These are phyloP conservation scores for Cephalophus harveyi DNA, from an alignment of 2,113 vertebrate species.

Conservation along the genomic window DNA sequence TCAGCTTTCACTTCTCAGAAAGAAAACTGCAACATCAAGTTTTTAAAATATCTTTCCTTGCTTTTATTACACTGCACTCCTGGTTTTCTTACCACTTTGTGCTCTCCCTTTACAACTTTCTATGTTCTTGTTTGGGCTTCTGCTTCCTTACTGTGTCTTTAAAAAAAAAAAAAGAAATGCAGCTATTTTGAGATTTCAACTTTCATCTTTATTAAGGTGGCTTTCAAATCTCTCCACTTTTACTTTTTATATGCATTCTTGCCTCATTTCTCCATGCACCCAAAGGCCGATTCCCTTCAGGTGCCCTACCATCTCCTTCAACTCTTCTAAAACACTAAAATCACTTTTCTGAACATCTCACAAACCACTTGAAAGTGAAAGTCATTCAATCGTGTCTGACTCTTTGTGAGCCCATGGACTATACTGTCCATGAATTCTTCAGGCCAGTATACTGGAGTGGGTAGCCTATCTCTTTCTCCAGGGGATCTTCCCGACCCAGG, in stretches of 20 bases:
- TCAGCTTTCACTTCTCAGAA: not conserved
- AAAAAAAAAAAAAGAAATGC: not conserved
- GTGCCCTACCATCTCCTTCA: not conserved
- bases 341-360: not conserved
- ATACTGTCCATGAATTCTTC: not conserved
- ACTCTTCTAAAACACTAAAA: not conserved
- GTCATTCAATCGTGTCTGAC: not conserved
- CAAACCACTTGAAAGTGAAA: not conserved
- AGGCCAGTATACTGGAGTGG: not conserved
- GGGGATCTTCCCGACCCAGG: not conserved
- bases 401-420: not conserved
- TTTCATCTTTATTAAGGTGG: not conserved
- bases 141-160: not conserved
- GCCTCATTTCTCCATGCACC: not conserved
- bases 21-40: not conserved
- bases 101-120: not conserved
- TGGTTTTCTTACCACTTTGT: not conserved
- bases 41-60: not conserved
- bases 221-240: not conserved
- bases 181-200: constrained; percentile 21
- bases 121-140: not conserved
- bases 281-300: not conserved
- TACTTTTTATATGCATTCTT: not conserved
- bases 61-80: not conserved
- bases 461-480: not conserved